These are phyloP conservation scores for Parapsyche elsis DNA, from an alignment of 1,140 invertebrate genomes.

Conservation along the genomic window DNA sequence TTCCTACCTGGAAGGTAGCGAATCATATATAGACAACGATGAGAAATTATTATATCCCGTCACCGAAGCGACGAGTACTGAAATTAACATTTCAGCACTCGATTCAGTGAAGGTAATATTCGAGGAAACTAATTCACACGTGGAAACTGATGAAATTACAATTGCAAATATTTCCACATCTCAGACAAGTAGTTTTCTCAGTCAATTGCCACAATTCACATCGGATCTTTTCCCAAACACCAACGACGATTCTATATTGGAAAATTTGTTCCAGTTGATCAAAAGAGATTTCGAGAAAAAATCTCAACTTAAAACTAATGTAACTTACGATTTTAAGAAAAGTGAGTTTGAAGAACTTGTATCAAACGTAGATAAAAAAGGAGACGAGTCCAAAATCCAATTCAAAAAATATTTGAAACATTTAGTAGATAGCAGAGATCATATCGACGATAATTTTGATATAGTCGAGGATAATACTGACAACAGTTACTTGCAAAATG, in stretches of 20 bases:
- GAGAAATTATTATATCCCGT: not conserved
- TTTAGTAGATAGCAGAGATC: conserved; percentile 17
- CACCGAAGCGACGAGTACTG: not conserved
- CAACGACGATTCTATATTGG: conserved; percentile 19
- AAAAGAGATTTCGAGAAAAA: conserved; percentile 34
- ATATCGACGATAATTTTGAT: conserved; percentile 43
- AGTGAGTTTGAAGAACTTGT: conserved; percentile 24
- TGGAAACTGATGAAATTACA: not conserved
- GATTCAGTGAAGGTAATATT: too few species aligned
- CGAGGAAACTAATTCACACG: too few species aligned
- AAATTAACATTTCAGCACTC: not conserved
- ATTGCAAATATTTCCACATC: not conserved
- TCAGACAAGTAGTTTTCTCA: not conserved
- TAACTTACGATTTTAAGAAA: conserved; percentile 1
- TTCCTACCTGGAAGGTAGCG: not conserved
- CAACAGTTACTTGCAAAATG: not conserved
- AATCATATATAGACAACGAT: not conserved
- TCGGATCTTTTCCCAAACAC: not conserved
- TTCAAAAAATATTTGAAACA: conserved; percentile 30
- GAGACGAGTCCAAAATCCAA: not conserved
- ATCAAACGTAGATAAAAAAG: not conserved
- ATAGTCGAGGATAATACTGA: conserved; percentile 44
- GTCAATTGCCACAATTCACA: not conserved
- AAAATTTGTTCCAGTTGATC: conserved; percentile 19
- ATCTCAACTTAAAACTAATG: conserved; percentile 7